Evolutionary conservation across 37 sponge, comb jelly and placozoan species (phyloP).

Genomic region (Ianthella basta): DNA sequence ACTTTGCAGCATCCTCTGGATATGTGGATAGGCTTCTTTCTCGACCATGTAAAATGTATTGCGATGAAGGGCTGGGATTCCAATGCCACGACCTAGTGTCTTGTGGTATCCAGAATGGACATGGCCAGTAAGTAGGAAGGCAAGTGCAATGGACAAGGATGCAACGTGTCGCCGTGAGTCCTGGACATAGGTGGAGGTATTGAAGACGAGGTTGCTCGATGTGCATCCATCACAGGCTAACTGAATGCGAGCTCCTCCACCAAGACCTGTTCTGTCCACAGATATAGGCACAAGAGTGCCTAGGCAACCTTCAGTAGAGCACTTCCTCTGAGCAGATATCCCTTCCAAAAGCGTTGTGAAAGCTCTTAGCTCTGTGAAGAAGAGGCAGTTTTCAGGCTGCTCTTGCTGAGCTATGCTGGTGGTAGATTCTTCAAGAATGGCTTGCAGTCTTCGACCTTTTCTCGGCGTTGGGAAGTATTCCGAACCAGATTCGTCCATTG

Average conservation of each 20-base stretch:
- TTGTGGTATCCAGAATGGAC: constrained; percentile 25
- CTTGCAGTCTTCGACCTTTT: neutral
- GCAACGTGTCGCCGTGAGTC: neutral
- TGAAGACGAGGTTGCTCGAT: neutral
- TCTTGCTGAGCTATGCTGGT: neutral
- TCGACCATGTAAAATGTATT: neutral
- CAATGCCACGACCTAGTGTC: neutral
- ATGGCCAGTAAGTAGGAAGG: too few relatives aligned
- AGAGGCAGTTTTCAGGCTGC: neutral
- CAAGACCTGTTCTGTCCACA: constrained; percentile 21
- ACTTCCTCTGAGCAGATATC: neutral
- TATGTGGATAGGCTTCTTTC: neutral
- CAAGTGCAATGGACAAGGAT: constrained; percentile 24
- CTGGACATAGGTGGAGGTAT: neutral
- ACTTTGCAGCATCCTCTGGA: constrained; percentile 21
- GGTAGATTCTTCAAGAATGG: neutral
- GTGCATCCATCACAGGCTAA: constrained; percentile 43
- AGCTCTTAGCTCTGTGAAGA: neutral
- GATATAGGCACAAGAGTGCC: constrained; percentile 21
- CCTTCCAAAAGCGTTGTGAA: neutral
- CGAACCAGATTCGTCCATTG: neutral
- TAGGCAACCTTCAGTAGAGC: constrained; percentile 22
- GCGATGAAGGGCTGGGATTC: neutral
- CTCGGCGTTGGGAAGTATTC: neutral
- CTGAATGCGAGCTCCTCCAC: constrained; percentile 18